Evolutionary conservation across 2,113 vertebrate species (phyloP), one percentile per base, ranked within the genome.

Genomic region (Aspiorhynchus laticeps): DNA sequence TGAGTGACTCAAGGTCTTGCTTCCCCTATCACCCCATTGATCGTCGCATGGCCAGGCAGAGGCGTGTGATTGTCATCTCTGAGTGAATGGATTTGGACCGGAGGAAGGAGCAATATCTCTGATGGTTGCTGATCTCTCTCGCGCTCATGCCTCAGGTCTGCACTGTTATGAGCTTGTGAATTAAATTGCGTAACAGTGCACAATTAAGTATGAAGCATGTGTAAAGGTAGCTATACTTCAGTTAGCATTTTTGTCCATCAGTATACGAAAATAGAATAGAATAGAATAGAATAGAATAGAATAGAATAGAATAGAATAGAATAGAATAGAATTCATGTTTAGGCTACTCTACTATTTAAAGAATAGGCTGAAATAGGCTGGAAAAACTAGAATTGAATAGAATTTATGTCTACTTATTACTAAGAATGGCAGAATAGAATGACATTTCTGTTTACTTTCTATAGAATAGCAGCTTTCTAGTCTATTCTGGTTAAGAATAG

Each of bases 21-120:
- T 85, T 69, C 14, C 10, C 19, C 65, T 81, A 53, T 53, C 81
- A 36, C 26, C 11, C 28, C 28, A 71, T 9, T 83, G 63, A 83
- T 71, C 19, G 10, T 67, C 4, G 41, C 59, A 67, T 33, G 41
- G 41, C 61, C 81, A 36, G 65, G 19, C 17, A 51, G 43, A 71
- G 43, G 46, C 28, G 3, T 69, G 12, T 53, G 41, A 83, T 83
- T 83, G 65, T 65, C 38, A 81, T 82, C 80, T 67, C 31, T 43
- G 56, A 80, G 31, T 15, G 53, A 38, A 41, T 80, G 38, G 80
- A 63, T 81, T 65, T 65, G 59, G 38, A 82, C 59, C 5, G 9
- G 80, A 65, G 80, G 59, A 82, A 43, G 4, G 59, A 46, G 80
- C 38, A 31, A 65, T 65, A 59, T 12, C 78, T 63, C 56, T 41